These are phyloP conservation scores for Pristionchus mayeri DNA, from an alignment of 2,888 invertebrate genomes.

Conservation along the genomic window DNA sequence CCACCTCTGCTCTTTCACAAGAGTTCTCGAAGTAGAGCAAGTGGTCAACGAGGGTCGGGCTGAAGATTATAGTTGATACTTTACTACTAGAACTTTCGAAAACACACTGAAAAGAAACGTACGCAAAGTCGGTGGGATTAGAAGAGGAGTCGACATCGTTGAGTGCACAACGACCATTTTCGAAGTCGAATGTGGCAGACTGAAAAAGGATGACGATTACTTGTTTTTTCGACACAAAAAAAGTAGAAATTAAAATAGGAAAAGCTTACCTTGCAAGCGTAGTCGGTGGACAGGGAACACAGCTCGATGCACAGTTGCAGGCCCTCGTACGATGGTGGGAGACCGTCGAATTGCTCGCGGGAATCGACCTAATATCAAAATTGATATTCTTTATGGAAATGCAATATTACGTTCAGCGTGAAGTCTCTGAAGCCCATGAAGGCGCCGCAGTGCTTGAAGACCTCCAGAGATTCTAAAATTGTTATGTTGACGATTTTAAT, in stretches of 20 bases:
- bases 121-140: constrained; percentile 35
- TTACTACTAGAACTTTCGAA: no score
- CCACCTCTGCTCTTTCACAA: constrained; percentile 52
- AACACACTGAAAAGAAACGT: background rate
- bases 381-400: background rate
- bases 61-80: constrained; percentile 53
- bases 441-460: constrained; percentile 70
- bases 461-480: constrained; percentile 64
- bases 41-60: constrained; percentile 60
- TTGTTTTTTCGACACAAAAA: background rate
- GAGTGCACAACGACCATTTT: background rate
- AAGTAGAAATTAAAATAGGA: background rate
- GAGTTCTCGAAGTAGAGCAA: constrained; percentile 74
- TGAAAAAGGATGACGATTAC: background rate
- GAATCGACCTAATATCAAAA: constrained; percentile 53
- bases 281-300: constrained; percentile 71
- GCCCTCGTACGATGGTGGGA: constrained; percentile 72
- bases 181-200: constrained; percentile 46
- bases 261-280: constrained; percentile 65
- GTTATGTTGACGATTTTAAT: no score
- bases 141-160: constrained; percentile 44
- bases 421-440: constrained; percentile 75
- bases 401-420: constrained; percentile 59
- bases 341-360: constrained; percentile 73
- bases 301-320: constrained; percentile 74